A percentile compares a stretch with the other conserved stretches of the same genome.
Evolutionary conservation across 2,888 invertebrate species (phyloP).

Genomic region (Tetranychus truncatus): DNA sequence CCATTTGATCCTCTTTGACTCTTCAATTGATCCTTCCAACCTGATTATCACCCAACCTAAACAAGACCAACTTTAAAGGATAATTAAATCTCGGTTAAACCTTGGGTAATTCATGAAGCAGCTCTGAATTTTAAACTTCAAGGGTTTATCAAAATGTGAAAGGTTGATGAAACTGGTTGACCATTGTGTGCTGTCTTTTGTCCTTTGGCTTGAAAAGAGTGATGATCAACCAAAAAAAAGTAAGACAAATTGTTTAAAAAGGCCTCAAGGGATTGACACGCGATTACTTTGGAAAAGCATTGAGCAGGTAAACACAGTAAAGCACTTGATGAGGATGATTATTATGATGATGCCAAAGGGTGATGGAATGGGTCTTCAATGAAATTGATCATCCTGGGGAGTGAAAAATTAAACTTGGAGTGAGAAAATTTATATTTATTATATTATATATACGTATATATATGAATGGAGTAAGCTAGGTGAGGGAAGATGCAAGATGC

Average conservation of each 20-base stretch:
- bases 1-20: too few relatives aligned
- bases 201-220: not conserved
- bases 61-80: too few relatives aligned
- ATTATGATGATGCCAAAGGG: not conserved
- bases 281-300: not conserved
- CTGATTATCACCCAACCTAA: too few relatives aligned
- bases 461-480: not conserved
- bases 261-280: not conserved
- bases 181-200: too few relatives aligned
- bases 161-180: not conserved
- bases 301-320: not conserved
- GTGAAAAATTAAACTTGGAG: not conserved
- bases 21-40: too few relatives aligned
- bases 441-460: not conserved
- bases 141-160: not conserved
- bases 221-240: not conserved
- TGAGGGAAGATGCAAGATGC: not conserved
- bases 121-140: too few relatives aligned
- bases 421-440: not conserved
- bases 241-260: conserved; percentile 1
- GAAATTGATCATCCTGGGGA: not conserved
- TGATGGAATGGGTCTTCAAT: too few relatives aligned
- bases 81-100: too few relatives aligned
- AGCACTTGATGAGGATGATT: not conserved
- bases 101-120: too few relatives aligned